Conservation (phyloP, 2,888 invertebrate species). For the Neoscelio sp. region DNA sequence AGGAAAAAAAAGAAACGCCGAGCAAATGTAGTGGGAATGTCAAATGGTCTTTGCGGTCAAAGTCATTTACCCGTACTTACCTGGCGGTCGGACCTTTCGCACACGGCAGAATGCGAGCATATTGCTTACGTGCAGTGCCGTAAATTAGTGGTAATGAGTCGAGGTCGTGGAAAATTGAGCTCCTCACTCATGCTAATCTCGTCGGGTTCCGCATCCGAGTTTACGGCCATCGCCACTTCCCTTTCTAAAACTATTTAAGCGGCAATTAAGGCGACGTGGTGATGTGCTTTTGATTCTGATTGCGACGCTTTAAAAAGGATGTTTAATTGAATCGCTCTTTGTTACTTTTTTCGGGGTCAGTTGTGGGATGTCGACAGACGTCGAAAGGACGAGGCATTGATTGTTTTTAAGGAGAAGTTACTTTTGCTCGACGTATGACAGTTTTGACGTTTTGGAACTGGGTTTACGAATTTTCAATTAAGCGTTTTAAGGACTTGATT, state of each 20-base stretch:
- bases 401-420: no score
- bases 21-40: conserved; percentile 10
- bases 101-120: conserved; percentile 6
- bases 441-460: no score
- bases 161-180: conserved; percentile 8
- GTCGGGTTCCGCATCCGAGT: conserved; percentile 18
- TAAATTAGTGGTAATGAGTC: conserved; percentile 12
- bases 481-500: no score
- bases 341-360: no score
- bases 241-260: not conserved
- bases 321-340: no score
- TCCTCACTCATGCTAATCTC: conserved; percentile 13
- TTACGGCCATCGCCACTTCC: not conserved
- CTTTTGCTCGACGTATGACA: no score
- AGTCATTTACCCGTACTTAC: not conserved
- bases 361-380: no score
- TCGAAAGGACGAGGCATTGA: no score
- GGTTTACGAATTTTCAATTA: no score
- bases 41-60: conserved; percentile 15
- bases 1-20: no score
- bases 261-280: not conserved
- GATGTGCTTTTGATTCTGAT: not conserved
- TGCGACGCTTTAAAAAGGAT: no score
- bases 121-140: not conserved
- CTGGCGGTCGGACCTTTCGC: conserved; percentile 14